A percentile compares a stretch with the other conserved stretches of the same genome.
Evolutionary conservation across 37 sponge, comb jelly and placozoan species (phyloP).

Genomic region (Petrosia ficiformis): DNA sequence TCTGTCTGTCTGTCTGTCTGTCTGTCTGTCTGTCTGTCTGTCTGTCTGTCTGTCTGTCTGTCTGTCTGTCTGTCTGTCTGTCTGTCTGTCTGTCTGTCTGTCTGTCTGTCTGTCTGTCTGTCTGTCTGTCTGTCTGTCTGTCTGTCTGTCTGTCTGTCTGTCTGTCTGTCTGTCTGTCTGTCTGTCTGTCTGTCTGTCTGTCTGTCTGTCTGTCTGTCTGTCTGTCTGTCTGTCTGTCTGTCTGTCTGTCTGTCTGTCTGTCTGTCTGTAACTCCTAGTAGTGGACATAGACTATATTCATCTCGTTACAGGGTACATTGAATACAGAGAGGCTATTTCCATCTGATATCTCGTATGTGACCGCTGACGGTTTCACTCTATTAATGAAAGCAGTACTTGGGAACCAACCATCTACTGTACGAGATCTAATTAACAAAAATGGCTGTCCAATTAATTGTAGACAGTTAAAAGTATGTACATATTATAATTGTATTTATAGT

Average conservation of each 20-base stretch:
- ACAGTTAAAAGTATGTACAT: constrained; percentile 53
- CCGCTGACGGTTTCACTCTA: constrained; percentile 47
- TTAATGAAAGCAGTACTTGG: constrained; percentile 53
- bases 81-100: no score
- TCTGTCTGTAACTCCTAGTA: neutral
- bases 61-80: neutral
- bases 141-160: no score
- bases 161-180: no score
- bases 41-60: neutral
- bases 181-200: no score
- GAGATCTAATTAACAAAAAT: constrained; percentile 31
- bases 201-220: no score
- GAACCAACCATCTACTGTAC: constrained; percentile 20
- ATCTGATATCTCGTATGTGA: constrained; percentile 50
- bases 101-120: no score
- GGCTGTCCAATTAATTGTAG: constrained; percentile 37
- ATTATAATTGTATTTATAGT: no score
- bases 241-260: no score
- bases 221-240: no score
- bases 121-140: no score
- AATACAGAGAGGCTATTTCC: constrained; percentile 18
- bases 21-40: neutral
- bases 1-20: neutral
- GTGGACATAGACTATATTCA: neutral
- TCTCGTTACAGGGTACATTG: constrained; percentile 39